Base-by-base conservation (phyloP, 2,888 invertebrate genomes). In the Cheilosia variabilis region DNA sequence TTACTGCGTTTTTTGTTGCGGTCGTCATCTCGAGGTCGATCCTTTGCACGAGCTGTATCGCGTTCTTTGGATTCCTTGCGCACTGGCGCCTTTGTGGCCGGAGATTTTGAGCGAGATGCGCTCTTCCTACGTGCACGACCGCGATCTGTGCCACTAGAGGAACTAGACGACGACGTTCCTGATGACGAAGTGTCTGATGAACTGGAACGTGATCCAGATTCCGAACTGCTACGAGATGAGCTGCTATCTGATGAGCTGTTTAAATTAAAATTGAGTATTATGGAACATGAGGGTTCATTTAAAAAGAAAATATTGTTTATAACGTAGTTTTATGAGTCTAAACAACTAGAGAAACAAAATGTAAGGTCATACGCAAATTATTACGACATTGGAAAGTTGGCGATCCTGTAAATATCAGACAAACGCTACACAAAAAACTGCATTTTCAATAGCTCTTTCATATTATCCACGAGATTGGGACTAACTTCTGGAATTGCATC, bases 241-340 rank as follows among this genome's bases (percentile, higher is more conserved):
- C 96, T 96, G 90, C 96, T 96, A 77, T 95, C 96, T 9, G 96
- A 96, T 22, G 97, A 96, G 92, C 96, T 94, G 89, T 82, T 84
- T 13, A 45, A 58, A 43, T 17, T 3, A 37, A 58, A 53, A 52
- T 71, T 88, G 80, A 27, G 27, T 27, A 6, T 6, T 27, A 27
- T 27, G 27, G 27, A 6, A 27, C 1, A 27, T 0, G 7, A 27
- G 6, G 1, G 6, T 27, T 27, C 10, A 34, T 31, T 52, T 9
- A 7, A 17, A 68, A 71, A 55, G 37, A n/a, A 15, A 1, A 22
- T 2, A 22, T 22, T 31, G 4, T 13, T 24, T 17, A 43, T 52
- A 34, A 27, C 24, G 24, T 2, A 24, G 17, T 17, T n/a, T n/a
- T 6, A 1, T 6, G 27, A 27, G 27, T 5, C 27, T 27, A 6